These are phyloP conservation scores for Drosophila auraria DNA, from an alignment of 1,140 invertebrate genomes.

Conservation along the genomic window DNA sequence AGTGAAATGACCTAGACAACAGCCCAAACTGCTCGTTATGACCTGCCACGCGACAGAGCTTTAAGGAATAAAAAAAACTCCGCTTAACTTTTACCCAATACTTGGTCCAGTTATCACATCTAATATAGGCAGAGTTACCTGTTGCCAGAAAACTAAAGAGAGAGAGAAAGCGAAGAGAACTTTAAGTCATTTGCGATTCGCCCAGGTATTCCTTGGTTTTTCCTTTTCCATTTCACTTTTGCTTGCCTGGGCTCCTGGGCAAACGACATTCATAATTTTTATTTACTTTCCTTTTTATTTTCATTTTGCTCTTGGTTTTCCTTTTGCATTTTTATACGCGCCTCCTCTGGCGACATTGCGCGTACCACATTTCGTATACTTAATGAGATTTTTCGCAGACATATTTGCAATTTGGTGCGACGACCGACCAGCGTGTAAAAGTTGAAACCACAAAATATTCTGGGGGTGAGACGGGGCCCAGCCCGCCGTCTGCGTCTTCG, in stretches of 20 bases:
- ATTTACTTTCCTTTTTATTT: conserved; percentile 69
- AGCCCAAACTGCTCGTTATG: conserved; percentile 68
- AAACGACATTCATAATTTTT: conserved; percentile 79
- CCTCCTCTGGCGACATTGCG: conserved; percentile 34
- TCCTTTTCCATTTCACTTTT: conserved; percentile 18
- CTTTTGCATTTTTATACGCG: conserved; percentile 51
- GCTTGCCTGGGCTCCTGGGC: conserved; percentile 17
- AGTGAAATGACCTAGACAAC: conserved; percentile 61
- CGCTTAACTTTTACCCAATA: conserved; percentile 61
- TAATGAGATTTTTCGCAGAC: conserved; percentile 80
- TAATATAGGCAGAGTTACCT: conserved; percentile 47
- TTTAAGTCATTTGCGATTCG: conserved; percentile 34
- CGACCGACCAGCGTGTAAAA: conserved; percentile 60
- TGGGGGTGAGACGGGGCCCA: conserved; percentile 10
- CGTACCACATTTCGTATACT: conserved; percentile 68
- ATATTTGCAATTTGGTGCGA: conserved; percentile 73
- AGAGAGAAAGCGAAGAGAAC: conserved; percentile 10
- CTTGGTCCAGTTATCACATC: conserved; percentile 12
- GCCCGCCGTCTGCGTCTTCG: conserved; percentile 21
- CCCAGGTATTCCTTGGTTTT: conserved; percentile 11
- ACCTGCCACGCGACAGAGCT: conserved; percentile 33
- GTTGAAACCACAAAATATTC: conserved; percentile 69
- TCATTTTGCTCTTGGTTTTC: conserved; percentile 20
- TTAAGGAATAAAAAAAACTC: conserved; percentile 27
- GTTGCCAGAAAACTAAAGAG: conserved; percentile 43